Conservation (phyloP, 2,797 vertebrate genomes). For the Intellagama lesueurii region DNA sequence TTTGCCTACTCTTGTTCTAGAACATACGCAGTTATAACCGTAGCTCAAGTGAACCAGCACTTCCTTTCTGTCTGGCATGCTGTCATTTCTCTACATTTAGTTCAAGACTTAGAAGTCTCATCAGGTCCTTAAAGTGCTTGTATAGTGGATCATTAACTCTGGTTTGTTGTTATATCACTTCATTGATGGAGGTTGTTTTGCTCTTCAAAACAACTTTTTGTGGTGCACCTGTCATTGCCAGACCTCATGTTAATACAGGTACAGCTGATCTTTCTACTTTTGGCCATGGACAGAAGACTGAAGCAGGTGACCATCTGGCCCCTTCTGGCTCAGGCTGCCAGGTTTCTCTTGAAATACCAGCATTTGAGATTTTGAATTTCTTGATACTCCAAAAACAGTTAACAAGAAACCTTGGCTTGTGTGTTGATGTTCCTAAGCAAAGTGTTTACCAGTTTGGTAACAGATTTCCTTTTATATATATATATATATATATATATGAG, state of each 20-base stretch:
- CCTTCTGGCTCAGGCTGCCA: neutral
- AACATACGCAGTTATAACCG: neutral
- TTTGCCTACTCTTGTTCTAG: neutral
- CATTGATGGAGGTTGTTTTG: neutral
- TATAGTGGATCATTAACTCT: neutral
- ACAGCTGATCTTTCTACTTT: neutral
- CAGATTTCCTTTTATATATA: no score
- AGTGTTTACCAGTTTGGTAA: no score
- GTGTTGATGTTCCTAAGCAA: no score
- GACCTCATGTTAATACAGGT: neutral
- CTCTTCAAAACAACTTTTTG: neutral
- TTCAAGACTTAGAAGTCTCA: no score
- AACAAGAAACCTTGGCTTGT: no score
- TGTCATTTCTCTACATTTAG: no score
- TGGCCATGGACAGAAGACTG: neutral
- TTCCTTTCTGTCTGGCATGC: neutral
- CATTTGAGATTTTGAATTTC: neutral
- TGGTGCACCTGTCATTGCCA: no score
- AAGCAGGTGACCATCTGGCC: neutral
- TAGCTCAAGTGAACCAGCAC: neutral
- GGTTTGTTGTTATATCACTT: neutral
- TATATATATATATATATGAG: no score
- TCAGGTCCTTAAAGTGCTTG: no score
- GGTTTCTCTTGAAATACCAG: neutral
- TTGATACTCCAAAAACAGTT: no score